These are phyloP conservation scores for Nyctereutes procyonoides DNA, from an alignment of 2,113 vertebrate genomes.

Conservation along the genomic window DNA sequence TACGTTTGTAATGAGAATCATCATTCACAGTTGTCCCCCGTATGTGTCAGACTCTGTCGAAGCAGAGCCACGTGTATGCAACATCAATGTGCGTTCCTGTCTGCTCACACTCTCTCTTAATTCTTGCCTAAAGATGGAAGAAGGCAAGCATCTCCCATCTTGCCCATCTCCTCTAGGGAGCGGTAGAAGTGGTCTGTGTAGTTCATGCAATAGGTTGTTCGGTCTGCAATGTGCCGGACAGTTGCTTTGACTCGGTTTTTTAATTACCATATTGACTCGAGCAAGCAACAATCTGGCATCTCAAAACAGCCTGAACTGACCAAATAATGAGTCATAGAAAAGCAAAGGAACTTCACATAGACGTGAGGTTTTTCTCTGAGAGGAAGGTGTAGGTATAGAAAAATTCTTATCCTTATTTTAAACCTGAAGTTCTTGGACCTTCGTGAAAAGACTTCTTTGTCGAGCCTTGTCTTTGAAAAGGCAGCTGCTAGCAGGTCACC, in stretches of 20 bases:
- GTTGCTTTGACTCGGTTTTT: background rate
- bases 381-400: background rate
- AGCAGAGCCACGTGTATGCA: background rate
- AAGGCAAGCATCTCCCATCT: background rate
- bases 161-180: background rate
- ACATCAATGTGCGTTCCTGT: background rate
- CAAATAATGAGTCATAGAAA: background rate
- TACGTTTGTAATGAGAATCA: background rate
- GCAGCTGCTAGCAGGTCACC: background rate
- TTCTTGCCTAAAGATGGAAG: background rate
- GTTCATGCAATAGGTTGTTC: background rate
- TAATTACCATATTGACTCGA: background rate
- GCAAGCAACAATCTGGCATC: background rate
- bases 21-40: background rate
- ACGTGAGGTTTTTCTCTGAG: background rate
- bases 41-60: background rate
- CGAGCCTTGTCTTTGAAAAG: background rate
- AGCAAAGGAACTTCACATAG: background rate
- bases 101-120: background rate
- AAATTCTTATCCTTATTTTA: background rate
- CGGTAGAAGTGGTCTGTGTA: background rate
- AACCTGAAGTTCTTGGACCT: background rate
- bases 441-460: background rate
- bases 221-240: background rate
- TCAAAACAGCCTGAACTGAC: conserved; percentile 31